Conservation (phyloP, 92 coral and sea anemone species). For the Bergia sp. region DNA sequence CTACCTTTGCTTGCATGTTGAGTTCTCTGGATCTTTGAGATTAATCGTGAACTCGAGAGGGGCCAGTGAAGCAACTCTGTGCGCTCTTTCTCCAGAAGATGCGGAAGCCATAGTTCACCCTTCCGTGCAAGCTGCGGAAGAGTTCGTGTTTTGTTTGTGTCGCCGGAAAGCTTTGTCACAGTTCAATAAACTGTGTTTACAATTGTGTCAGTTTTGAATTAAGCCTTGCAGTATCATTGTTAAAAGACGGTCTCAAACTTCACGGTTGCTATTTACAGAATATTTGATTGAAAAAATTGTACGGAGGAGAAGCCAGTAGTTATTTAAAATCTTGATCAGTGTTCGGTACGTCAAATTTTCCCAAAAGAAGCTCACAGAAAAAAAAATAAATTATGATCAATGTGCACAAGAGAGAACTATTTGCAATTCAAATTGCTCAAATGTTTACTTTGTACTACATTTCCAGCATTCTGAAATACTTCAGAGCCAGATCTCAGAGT, state of each 20-base stretch:
- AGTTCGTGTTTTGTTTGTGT: not conserved
- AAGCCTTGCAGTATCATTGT: not conserved
- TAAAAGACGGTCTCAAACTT: not conserved
- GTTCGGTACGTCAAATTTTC: not conserved
- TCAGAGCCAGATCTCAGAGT: too few relatives aligned
- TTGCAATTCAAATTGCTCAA: not conserved
- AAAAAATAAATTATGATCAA: not conserved
- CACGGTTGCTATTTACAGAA: not conserved
- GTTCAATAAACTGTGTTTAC: slow-evolving; percentile 30
- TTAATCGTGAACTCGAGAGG: slow-evolving; percentile 25
- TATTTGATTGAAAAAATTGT: not conserved
- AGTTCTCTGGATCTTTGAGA: slow-evolving; percentile 19
- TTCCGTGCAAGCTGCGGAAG: not conserved
- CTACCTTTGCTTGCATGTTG: slow-evolving; percentile 28
- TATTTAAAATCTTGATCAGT: not conserved
- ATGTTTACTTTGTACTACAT: too few relatives aligned
- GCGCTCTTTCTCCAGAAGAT: not conserved
- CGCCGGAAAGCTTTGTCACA: not conserved
- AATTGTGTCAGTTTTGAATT: not conserved
- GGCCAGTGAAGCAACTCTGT: not conserved
- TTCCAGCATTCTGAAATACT: not conserved
- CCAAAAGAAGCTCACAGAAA: not conserved
- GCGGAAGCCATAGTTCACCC: not conserved
- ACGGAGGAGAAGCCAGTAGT: not conserved
- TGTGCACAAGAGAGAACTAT: not conserved